Conservation (phyloP, 2,888 invertebrate species). For the Lutraria lutraria region DNA sequence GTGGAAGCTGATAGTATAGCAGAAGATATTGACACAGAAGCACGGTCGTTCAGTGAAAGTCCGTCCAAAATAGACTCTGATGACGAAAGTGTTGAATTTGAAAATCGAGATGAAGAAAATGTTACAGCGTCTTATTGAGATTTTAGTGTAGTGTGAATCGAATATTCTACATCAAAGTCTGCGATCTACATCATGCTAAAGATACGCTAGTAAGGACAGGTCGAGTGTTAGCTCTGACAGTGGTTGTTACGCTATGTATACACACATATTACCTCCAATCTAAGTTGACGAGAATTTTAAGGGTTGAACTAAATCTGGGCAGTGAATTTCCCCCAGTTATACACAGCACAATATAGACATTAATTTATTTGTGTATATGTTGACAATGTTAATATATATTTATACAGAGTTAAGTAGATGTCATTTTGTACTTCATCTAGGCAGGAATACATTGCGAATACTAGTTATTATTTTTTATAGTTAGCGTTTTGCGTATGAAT, state of each 20-base stretch:
- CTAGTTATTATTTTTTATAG: neutral
- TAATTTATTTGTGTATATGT: neutral
- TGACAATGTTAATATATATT: neutral
- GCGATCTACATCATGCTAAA: neutral
- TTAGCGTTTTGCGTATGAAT: neutral
- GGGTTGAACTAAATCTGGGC: neutral
- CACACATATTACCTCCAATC: neutral
- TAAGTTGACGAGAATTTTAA: neutral
- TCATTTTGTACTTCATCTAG: neutral
- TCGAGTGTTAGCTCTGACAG: neutral
- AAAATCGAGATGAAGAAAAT: slow-evolving; percentile 24
- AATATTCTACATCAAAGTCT: neutral
- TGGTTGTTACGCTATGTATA: neutral
- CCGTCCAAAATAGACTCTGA: slow-evolving; percentile 22
- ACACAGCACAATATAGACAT: neutral
- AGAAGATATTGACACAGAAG: slow-evolving; percentile 42
- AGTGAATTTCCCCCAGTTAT: neutral
- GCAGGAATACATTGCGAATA: neutral
- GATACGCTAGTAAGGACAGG: neutral
- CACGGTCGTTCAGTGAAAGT: slow-evolving; percentile 34
- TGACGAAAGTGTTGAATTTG: slow-evolving; percentile 14
- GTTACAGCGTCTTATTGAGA: slow-evolving; percentile 20
- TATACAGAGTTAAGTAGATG: neutral
- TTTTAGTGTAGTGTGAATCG: neutral
- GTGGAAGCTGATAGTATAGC: slow-evolving; percentile 53